phyloP scores from a whole-genome alignment of 1,140 invertebrate species.

The Apis florea region DNA sequence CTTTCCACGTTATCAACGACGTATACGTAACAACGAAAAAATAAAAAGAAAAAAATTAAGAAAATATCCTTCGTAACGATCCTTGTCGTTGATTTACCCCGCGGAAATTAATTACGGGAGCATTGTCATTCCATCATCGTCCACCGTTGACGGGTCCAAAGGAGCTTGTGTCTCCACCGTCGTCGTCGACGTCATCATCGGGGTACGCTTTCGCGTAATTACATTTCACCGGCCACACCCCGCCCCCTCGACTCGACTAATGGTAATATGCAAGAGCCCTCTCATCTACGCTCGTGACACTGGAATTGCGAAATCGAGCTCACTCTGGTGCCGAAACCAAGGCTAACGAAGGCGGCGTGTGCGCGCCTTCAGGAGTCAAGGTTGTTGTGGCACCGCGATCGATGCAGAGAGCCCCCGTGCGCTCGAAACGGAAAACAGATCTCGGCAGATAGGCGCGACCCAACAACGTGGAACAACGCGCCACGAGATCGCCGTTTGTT shows the following conservation, averaged over 20 bases:
- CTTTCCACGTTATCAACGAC: no score
- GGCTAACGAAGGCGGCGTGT: background rate
- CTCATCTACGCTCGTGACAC: slow-evolving; percentile 28
- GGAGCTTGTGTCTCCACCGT: slow-evolving; percentile 16
- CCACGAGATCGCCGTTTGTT: background rate
- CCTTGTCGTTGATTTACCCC: no score
- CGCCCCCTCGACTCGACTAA: slow-evolving; percentile 50
- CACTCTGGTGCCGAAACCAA: slow-evolving; percentile 26
- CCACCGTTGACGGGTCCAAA: slow-evolving; percentile 7
- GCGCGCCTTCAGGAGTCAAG: slow-evolving; percentile 22
- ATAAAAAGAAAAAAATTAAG: no score
- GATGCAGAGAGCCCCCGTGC: slow-evolving; percentile 6
- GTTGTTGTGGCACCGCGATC: slow-evolving; percentile 33
- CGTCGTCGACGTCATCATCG: slow-evolving; percentile 35
- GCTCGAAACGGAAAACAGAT: background rate
- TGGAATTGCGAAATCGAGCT: slow-evolving; percentile 41
- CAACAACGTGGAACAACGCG: background rate
- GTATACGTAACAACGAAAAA: no score
- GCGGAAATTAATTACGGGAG: background rate
- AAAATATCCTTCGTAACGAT: no score
- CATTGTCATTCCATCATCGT: slow-evolving; percentile 26
- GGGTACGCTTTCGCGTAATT: slow-evolving; percentile 72
- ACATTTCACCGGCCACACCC: slow-evolving; percentile 70
- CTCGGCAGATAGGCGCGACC: background rate
- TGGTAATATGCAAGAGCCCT: slow-evolving; percentile 15